Evolutionary conservation across 2,113 vertebrate genomes (phyloP).

Genomic region (Hippocampus guttulatus): DNA sequence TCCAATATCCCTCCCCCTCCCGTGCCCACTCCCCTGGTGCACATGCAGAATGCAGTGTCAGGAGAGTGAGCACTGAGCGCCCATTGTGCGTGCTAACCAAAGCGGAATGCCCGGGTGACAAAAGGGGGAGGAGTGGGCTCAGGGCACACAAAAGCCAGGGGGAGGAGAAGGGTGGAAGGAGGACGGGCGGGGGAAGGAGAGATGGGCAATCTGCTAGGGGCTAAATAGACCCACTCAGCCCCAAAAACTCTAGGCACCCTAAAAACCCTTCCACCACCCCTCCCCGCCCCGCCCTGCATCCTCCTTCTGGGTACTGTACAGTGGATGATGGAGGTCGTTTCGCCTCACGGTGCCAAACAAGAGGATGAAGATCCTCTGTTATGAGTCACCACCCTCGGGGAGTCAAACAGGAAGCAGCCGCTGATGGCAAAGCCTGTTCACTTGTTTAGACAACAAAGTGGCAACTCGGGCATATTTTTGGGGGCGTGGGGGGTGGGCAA

Average conservation of each 20-base stretch:
- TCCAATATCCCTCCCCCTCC: constrained; percentile 40
- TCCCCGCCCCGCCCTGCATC: constrained; percentile 25
- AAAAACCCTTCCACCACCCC: constrained; percentile 37
- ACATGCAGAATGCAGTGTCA: constrained; percentile 80
- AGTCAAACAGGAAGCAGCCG: constrained; percentile 42
- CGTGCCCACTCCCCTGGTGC: constrained; percentile 62
- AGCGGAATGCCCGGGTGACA: constrained; percentile 81
- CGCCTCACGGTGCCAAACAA: constrained; percentile 15
- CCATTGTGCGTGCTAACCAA: constrained; percentile 80
- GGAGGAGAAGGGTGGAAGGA: constrained; percentile 55
- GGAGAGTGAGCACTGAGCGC: constrained; percentile 74
- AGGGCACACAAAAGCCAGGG: constrained; percentile 72
- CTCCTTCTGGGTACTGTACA: constrained; percentile 41
- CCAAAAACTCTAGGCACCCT: constrained; percentile 65
- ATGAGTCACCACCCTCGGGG: constrained; percentile 44
- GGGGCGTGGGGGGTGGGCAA: not conserved
- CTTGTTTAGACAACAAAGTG: constrained; percentile 13
- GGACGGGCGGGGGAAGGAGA: constrained; percentile 31
- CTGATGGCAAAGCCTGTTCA: constrained; percentile 41
- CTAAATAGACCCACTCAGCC: constrained; percentile 72
- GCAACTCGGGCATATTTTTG: not conserved
- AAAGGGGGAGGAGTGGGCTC: constrained; percentile 77
- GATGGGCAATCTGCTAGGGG: constrained; percentile 59
- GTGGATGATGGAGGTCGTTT: constrained; percentile 10
- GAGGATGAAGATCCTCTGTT: constrained; percentile 24